Conservation (phyloP, 2,888 invertebrate species). For the Sinopyrophorus schimmeli region DNA sequence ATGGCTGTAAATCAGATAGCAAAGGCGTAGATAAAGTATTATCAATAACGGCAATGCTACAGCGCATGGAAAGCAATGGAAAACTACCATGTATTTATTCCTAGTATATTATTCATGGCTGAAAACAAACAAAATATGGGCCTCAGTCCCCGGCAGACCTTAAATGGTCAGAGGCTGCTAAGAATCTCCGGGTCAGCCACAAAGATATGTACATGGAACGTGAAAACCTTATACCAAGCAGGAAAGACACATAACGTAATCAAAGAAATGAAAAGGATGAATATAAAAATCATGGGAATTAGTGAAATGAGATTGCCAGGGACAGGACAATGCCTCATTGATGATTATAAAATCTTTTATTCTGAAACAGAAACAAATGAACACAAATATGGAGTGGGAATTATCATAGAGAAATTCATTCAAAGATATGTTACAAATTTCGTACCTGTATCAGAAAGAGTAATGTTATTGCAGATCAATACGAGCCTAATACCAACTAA, state of each 20-base stretch:
- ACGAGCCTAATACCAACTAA: conserved; percentile 11
- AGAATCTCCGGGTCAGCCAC: too few species aligned
- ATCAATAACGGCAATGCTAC: not conserved
- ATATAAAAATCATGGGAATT: too few species aligned
- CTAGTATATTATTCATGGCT: too few species aligned
- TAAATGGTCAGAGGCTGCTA: too few species aligned
- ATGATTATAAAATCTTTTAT: conserved; percentile 14
- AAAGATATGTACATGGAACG: too few species aligned
- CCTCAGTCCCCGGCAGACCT: too few species aligned
- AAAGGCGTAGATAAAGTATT: not conserved
- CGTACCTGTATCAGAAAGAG: conserved; percentile 18
- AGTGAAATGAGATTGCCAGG: conserved; percentile 23
- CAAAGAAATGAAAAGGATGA: too few species aligned
- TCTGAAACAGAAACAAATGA: conserved; percentile 7
- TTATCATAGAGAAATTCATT: conserved; percentile 10
- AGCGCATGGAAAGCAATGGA: not conserved
- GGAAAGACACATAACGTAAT: too few species aligned
- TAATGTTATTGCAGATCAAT: conserved; percentile 4
- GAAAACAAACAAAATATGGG: too few species aligned
- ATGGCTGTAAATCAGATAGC: not conserved
- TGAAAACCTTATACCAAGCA: too few species aligned
- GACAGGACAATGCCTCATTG: conserved; percentile 14
- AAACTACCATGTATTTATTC: too few species aligned
- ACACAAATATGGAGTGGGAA: conserved; percentile 12
- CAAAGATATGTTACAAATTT: conserved; percentile 11